These are phyloP conservation scores for Ips nitidus DNA, from an alignment of 1,140 invertebrate species.

Conservation along the genomic window DNA sequence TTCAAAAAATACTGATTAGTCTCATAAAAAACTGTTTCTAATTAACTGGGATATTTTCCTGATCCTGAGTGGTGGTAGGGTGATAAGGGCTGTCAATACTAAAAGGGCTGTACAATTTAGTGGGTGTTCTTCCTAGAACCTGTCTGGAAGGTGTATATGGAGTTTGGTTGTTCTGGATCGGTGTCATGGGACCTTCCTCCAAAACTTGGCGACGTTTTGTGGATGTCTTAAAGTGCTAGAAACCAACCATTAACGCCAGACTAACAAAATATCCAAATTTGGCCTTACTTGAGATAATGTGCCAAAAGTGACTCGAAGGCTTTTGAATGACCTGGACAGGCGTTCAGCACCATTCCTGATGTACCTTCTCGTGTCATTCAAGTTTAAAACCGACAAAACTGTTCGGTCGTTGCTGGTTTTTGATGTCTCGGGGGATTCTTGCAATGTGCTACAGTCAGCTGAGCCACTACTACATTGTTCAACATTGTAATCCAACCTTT, in stretches of 20 bases:
- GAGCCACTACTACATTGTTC: slow-evolving; percentile 21
- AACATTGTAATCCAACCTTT: slow-evolving; percentile 42
- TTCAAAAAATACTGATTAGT: background rate
- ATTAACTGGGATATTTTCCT: slow-evolving; percentile 41
- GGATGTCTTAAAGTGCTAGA: slow-evolving; percentile 56
- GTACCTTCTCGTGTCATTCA: slow-evolving; percentile 53
- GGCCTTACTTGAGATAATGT: slow-evolving; percentile 60
- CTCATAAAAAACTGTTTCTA: background rate
- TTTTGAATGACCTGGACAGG: slow-evolving; percentile 61
- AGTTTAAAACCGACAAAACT: slow-evolving; percentile 47
- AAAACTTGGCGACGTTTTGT: slow-evolving; percentile 61
- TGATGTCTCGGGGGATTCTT: background rate
- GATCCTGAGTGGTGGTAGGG: slow-evolving; percentile 39
- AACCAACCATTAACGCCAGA: slow-evolving; percentile 26
- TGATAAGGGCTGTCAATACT: slow-evolving; percentile 60
- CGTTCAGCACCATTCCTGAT: slow-evolving; percentile 58
- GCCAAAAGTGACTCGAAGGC: slow-evolving; percentile 59
- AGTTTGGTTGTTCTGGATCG: slow-evolving; percentile 54
- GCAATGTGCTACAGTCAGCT: no score
- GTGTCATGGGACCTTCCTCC: slow-evolving; percentile 58
- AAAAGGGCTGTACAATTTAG: slow-evolving; percentile 66
- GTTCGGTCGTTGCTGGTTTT: slow-evolving; percentile 37
- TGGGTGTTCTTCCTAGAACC: slow-evolving; percentile 63
- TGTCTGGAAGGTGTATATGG: slow-evolving; percentile 57
- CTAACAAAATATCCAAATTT: slow-evolving; percentile 28